Evolutionary conservation across 2,888 invertebrate species (phyloP).

Genomic region (Acleris holmiana): DNA sequence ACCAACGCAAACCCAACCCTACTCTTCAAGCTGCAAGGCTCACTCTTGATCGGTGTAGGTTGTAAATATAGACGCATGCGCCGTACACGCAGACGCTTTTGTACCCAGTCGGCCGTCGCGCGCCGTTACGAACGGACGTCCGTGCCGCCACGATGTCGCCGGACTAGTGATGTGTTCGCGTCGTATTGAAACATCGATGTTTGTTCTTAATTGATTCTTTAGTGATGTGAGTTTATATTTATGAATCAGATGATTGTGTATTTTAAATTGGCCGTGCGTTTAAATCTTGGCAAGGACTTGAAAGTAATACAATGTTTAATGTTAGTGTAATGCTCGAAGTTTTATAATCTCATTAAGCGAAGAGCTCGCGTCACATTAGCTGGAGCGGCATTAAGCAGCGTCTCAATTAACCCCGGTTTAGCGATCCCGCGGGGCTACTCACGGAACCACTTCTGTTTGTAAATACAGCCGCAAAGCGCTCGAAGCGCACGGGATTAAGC

Average conservation of each 20-base stretch:
- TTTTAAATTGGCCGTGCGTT: too few relatives aligned
- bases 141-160: constrained; percentile 37
- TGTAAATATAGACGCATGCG: constrained; percentile 52
- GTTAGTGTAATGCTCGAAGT: constrained; percentile 6
- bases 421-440: constrained; percentile 25
- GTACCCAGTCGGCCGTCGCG: constrained; percentile 61
- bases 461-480: constrained; percentile 14
- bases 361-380: constrained; percentile 22
- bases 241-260: too few relatives aligned
- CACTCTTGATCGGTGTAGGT: constrained; percentile 42
- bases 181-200: constrained; percentile 15
- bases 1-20: constrained; percentile 44
- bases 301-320: neutral
- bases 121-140: constrained; percentile 53
- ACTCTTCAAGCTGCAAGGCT: constrained; percentile 41
- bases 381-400: constrained; percentile 13
- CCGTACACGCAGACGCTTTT: constrained; percentile 47
- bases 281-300: too few relatives aligned
- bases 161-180: constrained; percentile 57
- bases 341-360: constrained; percentile 26
- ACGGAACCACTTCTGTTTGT: constrained; percentile 27
- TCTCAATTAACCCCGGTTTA: constrained; percentile 30
- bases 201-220: neutral
- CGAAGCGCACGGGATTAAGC: too few relatives aligned
- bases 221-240: constrained; percentile 10